Base-by-base conservation (phyloP, 1,140 invertebrate species). In the Rhopalosiphum padi region DNA sequence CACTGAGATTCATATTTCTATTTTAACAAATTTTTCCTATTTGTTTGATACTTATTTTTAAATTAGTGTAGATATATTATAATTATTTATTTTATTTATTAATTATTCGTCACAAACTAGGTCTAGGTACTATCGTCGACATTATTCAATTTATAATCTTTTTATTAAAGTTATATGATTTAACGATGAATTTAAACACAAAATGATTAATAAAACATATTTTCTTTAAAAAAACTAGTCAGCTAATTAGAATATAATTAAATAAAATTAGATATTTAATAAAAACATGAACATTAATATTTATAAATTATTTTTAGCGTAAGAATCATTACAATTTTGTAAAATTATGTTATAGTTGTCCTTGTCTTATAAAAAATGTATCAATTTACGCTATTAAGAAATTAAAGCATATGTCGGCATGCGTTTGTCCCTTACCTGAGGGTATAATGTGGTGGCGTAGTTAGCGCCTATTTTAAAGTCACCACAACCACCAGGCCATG, bases 401-500 rank as follows among this genome's bases (percentile, higher is more conserved):
- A 77, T 68, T 68, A 68, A 68, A 68, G 11, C 4, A 30, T 68
- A n/a, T 90, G 23, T 88, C 30, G 21, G 25, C 8, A 37, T 90
- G 51, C 0, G 43, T 46, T 46, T 46, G 46, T 11, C 9, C 8
- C 93, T 94, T 94, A 96, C 96, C 95, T 98, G 97, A 55, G 98
- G 97, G 94, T 97, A 97, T 94, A 98, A 97, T 0, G 98, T 98
- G 91, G 98, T 98, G 86, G 96, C 98, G 95, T 98, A 98, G 95
- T 98, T 98, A 35, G 98, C 98, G 93, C 99, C 99, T 96, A 99
- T 97, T 96, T 99, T 99, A 94, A 97, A 97, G 95, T 98, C 97
- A 48, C 99, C 99, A 92, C 98, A 98, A 94, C 99, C 99, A 85
- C 99, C 99, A 18, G 98, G 99, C 97, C 99, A 99, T 41, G 99